Percentiles rank a stretch among this genome's conserved stretches.
phyloP scores from a whole-genome alignment of 2,113 vertebrate genomes.

The Lota lota region DNA sequence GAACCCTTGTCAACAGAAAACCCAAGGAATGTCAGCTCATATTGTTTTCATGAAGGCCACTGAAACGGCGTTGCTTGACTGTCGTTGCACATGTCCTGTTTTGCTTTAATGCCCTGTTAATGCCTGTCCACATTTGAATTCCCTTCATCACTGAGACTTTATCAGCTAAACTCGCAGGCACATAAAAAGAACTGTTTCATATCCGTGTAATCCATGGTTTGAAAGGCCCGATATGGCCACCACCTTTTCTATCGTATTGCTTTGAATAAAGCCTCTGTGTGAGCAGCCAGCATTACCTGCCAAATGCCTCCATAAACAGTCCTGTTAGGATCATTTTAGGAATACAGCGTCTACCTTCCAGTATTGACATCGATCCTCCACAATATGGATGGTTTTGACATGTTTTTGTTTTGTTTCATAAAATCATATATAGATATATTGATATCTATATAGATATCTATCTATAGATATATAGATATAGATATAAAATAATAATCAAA shows the following conservation, averaged over 20 bases:
- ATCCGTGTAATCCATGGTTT: not conserved
- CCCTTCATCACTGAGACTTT: too few relatives aligned
- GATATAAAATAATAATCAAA: not conserved
- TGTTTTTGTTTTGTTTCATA: constrained; percentile 17
- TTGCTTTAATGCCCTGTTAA: constrained; percentile 53
- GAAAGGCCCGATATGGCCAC: constrained; percentile 29
- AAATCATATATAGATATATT: constrained; percentile 14
- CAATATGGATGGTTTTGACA: not conserved
- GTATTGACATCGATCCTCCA: constrained; percentile 29
- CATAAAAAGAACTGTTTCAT: too few relatives aligned
- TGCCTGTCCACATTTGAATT: not conserved
- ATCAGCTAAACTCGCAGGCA: too few relatives aligned
- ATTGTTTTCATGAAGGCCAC: constrained; percentile 71
- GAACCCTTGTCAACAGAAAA: constrained; percentile 31
- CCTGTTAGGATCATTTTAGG: constrained; percentile 27
- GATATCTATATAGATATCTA: constrained; percentile 1
- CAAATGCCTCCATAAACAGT: constrained; percentile 59
- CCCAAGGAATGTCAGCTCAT: constrained; percentile 47
- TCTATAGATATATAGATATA: too few relatives aligned
- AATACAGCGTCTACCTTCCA: constrained; percentile 23
- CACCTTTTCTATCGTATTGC: constrained; percentile 51
- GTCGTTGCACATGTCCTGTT: constrained; percentile 28
- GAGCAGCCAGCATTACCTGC: constrained; percentile 57
- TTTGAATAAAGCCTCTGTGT: constrained; percentile 59
- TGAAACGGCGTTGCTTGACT: constrained; percentile 56